These are phyloP conservation scores for Alexandromys fortis DNA, from an alignment of 2,113 vertebrate genomes.

Conservation along the genomic window DNA sequence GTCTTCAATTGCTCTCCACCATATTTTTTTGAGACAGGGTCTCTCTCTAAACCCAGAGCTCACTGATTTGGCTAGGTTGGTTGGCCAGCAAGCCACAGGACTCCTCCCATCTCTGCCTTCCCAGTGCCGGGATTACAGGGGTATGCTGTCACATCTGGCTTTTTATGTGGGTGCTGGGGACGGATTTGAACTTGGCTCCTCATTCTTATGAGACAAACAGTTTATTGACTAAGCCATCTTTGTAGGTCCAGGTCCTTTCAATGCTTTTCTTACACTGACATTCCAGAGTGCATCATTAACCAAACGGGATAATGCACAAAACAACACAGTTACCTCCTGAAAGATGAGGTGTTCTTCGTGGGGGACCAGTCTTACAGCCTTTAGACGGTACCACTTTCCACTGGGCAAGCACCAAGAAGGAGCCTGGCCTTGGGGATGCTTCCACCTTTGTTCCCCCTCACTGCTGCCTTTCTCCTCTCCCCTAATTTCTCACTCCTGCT, in stretches of 20 bases:
- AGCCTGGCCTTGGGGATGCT: background rate
- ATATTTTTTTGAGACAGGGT: background rate
- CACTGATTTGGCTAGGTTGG: background rate
- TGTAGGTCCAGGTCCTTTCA: background rate
- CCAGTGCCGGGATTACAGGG: background rate
- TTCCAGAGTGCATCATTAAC: background rate
- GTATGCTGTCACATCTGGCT: background rate
- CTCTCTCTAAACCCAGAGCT: background rate
- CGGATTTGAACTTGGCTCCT: background rate
- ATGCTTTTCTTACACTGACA: background rate
- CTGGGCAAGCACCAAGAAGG: background rate
- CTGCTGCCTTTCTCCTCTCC: background rate
- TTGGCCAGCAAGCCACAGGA: background rate
- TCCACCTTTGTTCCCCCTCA: background rate
- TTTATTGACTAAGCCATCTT: background rate
- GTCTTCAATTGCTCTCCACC: background rate
- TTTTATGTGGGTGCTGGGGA: background rate
- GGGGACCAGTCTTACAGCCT: background rate
- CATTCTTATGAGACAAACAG: background rate
- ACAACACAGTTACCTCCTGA: background rate
- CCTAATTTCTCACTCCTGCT: background rate
- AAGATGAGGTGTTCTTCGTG: background rate
- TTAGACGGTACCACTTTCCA: background rate
- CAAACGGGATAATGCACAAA: background rate
- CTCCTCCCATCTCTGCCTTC: background rate